A percentile compares a stretch with the other conserved stretches of the same genome.
Conservation (phyloP, 1,140 invertebrate genomes). For the Cydia pomonella region DNA sequence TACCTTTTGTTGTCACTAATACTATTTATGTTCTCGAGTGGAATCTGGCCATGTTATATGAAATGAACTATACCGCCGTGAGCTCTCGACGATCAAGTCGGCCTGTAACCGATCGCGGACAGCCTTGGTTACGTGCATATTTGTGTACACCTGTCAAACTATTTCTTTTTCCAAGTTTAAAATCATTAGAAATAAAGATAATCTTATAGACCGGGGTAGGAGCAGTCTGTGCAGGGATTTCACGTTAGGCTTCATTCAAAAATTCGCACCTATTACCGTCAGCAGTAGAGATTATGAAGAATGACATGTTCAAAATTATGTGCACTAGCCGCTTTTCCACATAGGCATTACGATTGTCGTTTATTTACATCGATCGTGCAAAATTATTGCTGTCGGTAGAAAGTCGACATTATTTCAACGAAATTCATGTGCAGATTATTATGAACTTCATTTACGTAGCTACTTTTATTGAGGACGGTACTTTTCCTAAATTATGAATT, state of each 20-base stretch:
- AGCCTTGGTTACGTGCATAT: conserved; percentile 78
- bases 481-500: background rate
- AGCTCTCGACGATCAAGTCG: conserved; percentile 70
- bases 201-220: conserved; percentile 70
- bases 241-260: conserved; percentile 54
- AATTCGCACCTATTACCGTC: conserved; percentile 32
- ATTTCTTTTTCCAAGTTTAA: conserved; percentile 63
- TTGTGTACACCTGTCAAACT: conserved; percentile 64
- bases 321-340: background rate
- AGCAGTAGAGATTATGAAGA: background rate
- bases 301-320: background rate
- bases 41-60: too few relatives aligned
- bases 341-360: background rate
- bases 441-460: background rate
- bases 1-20: too few relatives aligned
- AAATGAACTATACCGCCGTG: conserved; percentile 47
- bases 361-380: conserved; percentile 39
- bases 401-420: background rate
- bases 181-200: conserved; percentile 65
- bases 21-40: too few relatives aligned
- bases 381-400: background rate
- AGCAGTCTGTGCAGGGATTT: conserved; percentile 67
- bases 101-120: conserved; percentile 72
- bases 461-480: background rate
- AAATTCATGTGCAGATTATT: conserved; percentile 4